These are phyloP conservation scores for Corythornis cristatus DNA, from an alignment of 2,113 vertebrate genomes.

Conservation along the genomic window DNA sequence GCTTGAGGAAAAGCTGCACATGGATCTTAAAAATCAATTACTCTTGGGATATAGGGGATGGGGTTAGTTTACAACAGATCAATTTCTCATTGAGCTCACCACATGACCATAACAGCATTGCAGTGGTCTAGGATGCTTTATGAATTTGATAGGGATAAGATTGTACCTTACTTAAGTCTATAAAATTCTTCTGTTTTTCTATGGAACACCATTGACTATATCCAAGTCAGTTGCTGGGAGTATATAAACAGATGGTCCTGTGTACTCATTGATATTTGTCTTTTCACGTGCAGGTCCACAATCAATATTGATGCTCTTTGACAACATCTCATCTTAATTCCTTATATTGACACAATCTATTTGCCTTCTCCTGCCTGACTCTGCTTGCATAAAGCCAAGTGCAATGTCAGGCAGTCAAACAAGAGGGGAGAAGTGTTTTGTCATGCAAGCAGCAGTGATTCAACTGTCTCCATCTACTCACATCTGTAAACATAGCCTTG, in stretches of 20 bases:
- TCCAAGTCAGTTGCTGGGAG: background rate
- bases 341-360: background rate
- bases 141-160: background rate
- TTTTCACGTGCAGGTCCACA: background rate
- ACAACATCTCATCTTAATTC: background rate
- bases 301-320: background rate
- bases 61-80: background rate
- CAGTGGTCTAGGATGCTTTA: background rate
- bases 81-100: background rate
- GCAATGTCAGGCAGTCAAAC: background rate
- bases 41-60: background rate
- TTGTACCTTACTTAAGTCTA: fast-evolving
- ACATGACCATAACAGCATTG: background rate
- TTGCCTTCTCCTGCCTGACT: background rate
- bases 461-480: background rate
- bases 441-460: background rate
- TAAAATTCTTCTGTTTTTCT: background rate
- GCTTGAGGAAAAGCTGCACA: background rate
- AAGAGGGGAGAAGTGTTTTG: background rate
- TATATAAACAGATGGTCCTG: background rate
- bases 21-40: background rate
- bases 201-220: background rate
- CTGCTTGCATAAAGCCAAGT: background rate
- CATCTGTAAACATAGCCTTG: background rate
- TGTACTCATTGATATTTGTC: background rate